Conservation (phyloP, 1,140 invertebrate species). For the Saccostrea glomerata region DNA sequence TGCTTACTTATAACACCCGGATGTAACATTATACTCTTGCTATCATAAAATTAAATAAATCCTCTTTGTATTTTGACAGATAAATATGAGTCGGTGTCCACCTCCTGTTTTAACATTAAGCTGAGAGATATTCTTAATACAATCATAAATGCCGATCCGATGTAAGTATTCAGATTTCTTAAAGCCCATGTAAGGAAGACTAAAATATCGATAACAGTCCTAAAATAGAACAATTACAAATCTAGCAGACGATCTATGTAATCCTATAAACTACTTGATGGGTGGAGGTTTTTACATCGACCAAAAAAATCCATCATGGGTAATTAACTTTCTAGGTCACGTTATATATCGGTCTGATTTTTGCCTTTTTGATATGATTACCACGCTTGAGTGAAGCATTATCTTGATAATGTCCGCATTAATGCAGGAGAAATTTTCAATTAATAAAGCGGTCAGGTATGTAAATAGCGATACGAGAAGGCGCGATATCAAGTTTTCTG, state of each 20-base stretch:
- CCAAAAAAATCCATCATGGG: neutral
- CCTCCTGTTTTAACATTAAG: too few species aligned
- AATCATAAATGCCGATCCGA: too few species aligned
- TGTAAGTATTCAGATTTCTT: neutral
- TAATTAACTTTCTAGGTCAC: neutral
- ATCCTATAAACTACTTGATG: neutral
- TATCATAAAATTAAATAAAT: too few species aligned
- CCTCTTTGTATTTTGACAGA: too few species aligned
- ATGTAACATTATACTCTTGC: neutral
- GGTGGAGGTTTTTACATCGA: neutral
- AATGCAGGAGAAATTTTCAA: neutral
- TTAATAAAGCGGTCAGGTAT: neutral
- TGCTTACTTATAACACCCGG: neutral
- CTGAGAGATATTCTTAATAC: too few species aligned
- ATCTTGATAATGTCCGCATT: neutral
- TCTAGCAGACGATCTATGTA: neutral
- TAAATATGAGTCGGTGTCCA: too few species aligned
- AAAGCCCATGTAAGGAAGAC: neutral
- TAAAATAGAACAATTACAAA: constrained; percentile 15
- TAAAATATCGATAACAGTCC: neutral
- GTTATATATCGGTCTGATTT: neutral
- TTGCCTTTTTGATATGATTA: neutral
- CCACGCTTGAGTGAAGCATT: neutral
- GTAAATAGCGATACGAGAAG: neutral
- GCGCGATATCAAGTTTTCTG: neutral